Evolutionary conservation across 2,888 invertebrate species (phyloP).

Genomic region (Erynnis tages): DNA sequence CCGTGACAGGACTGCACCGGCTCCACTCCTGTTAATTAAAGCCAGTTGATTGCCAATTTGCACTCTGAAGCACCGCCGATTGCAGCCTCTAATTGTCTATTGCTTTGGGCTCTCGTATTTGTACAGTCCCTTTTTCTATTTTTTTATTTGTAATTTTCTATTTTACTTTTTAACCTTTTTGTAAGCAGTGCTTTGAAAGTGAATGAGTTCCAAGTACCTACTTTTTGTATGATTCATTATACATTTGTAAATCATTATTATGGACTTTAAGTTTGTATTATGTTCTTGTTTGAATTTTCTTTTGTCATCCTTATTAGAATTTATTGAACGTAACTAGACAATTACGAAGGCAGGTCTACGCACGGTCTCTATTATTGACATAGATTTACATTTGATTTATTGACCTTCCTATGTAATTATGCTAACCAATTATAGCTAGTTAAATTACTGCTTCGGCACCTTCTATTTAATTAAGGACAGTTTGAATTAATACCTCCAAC

Average conservation of each 20-base stretch:
- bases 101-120: slow-evolving; percentile 26
- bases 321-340: slow-evolving; percentile 60
- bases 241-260: slow-evolving; percentile 4
- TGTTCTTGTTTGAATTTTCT: slow-evolving; percentile 42
- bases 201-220: no score
- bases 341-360: slow-evolving; percentile 51
- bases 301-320: slow-evolving; percentile 60
- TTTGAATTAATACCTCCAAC: no score
- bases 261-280: slow-evolving; percentile 38
- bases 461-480: no score
- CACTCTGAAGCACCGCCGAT: slow-evolving; percentile 57
- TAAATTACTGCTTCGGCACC: slow-evolving; percentile 8
- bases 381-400: slow-evolving; percentile 64
- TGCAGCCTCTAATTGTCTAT: slow-evolving; percentile 51
- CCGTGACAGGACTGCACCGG: slow-evolving; percentile 38
- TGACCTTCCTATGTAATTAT: no score
- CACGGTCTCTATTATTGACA: slow-evolving; percentile 51
- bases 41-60: slow-evolving; percentile 69
- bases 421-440: slow-evolving; percentile 12
- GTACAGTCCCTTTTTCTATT: slow-evolving; percentile 3
- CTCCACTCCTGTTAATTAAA: slow-evolving; percentile 54
- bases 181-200: no score
- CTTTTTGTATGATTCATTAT: neutral
- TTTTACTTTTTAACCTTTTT: neutral
- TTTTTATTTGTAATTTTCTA: neutral